A percentile compares a stretch with the other conserved stretches of the same genome.
phyloP scores from a whole-genome alignment of 2,797 vertebrate genomes.

The Sus cebifrons region DNA sequence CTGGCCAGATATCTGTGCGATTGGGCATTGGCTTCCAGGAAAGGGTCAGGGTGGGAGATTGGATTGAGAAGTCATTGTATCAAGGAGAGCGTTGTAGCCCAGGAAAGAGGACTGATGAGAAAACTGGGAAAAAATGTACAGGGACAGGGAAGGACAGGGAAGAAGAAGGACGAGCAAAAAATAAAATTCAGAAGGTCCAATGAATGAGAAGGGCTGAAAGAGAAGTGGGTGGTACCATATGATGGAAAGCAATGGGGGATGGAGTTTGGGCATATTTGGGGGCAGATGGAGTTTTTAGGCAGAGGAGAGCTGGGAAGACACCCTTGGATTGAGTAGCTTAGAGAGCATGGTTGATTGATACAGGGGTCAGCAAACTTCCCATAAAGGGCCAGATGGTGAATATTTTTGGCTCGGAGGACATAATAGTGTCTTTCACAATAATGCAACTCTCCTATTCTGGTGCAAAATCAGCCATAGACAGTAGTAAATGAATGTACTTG shows the following conservation, averaged over 20 bases:
- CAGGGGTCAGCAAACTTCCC: background rate
- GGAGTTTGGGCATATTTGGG: background rate
- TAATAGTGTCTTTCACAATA: background rate
- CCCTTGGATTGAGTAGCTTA: background rate
- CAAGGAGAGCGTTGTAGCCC: background rate
- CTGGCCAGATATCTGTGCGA: background rate
- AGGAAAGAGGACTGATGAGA: background rate
- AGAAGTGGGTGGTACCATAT: background rate
- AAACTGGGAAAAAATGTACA: background rate
- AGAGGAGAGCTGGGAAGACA: background rate
- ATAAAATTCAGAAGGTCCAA: background rate
- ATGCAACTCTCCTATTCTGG: background rate
- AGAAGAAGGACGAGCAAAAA: background rate
- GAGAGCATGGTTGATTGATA: background rate
- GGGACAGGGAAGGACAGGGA: background rate
- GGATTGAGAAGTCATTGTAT: background rate
- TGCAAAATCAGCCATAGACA: background rate
- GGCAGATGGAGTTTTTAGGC: background rate
- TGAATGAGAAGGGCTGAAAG: background rate
- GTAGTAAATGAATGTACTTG: background rate
- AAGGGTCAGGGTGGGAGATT: background rate
- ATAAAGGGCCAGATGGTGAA: background rate
- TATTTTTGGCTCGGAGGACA: slow-evolving; percentile 22
- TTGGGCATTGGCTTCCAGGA: background rate
- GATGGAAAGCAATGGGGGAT: background rate